Conservation (phyloP, 1,140 invertebrate species). For the Zaprionus nigranus region DNA sequence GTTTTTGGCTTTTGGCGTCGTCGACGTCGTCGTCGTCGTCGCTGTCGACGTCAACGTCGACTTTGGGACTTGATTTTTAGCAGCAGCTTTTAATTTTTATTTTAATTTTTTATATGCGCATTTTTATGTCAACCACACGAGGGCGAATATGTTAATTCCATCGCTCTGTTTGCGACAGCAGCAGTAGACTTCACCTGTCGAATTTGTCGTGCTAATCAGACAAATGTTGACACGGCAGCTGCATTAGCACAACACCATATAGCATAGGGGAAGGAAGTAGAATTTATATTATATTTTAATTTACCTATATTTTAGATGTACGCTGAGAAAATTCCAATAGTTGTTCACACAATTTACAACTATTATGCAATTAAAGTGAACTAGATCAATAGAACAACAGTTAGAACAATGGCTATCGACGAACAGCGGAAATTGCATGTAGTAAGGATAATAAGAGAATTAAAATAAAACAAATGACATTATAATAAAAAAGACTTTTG, state of each 20-base stretch:
- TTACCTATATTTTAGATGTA: too few relatives aligned
- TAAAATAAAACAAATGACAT: too few relatives aligned
- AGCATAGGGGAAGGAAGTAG: too few relatives aligned
- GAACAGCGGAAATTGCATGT: too few relatives aligned
- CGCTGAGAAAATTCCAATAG: too few relatives aligned
- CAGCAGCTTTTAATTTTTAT: constrained; percentile 81
- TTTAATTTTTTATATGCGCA: constrained; percentile 70
- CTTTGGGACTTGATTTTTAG: constrained; percentile 77
- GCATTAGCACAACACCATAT: background rate
- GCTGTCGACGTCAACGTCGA: constrained; percentile 48
- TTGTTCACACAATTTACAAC: too few relatives aligned
- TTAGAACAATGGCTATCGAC: too few relatives aligned
- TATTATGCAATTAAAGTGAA: too few relatives aligned
- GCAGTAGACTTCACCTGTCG: background rate
- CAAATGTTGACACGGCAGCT: constrained; percentile 7
- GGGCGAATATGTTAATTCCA: constrained; percentile 40
- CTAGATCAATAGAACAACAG: too few relatives aligned
- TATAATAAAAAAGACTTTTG: too few relatives aligned
- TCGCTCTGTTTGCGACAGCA: constrained; percentile 45
- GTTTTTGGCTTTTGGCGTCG: constrained; percentile 73
- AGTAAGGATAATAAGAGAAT: too few relatives aligned
- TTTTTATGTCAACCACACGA: constrained; percentile 39
- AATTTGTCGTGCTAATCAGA: constrained; percentile 29
- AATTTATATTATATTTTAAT: background rate
- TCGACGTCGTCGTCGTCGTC: constrained; percentile 41